A percentile compares a stretch with the other conserved stretches of the same genome.
These are phyloP conservation scores for Macrobrachium rosenbergii DNA, from an alignment of 1,140 invertebrate genomes.

Conservation along the genomic window DNA sequence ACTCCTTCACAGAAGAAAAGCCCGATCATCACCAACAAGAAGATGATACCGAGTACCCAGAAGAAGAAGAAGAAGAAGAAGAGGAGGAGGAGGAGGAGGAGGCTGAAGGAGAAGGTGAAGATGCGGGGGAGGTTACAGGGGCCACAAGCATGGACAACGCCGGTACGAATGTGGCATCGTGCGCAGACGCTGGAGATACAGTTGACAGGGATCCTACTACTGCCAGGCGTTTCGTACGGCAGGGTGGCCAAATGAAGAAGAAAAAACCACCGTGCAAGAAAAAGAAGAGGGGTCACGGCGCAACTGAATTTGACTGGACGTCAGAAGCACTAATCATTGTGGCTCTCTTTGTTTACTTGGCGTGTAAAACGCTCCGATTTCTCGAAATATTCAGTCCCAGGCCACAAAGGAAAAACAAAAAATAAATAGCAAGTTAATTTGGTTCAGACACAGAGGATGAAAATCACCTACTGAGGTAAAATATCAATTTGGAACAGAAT, in stretches of 20 bases:
- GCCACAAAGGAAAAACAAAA: background rate
- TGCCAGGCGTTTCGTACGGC: background rate
- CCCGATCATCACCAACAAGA: constrained; percentile 1
- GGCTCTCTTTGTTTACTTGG: constrained; percentile 40
- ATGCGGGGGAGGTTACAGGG: background rate
- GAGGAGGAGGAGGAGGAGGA: constrained; percentile 14
- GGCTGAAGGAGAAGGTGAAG: background rate
- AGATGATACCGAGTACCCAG: background rate
- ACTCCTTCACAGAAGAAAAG: no score
- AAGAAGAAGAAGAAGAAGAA: background rate
- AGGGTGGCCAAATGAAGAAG: background rate
- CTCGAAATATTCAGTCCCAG: constrained; percentile 19
- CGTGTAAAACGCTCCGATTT: constrained; percentile 41
- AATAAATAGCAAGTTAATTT: no score
- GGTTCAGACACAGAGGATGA: no score
- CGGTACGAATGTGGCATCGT: background rate
- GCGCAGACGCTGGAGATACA: no score
- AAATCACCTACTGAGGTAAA: no score
- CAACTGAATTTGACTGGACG: constrained; percentile 6
- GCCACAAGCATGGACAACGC: background rate
- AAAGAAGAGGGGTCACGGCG: background rate
- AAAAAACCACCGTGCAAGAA: background rate
- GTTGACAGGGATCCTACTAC: no score
- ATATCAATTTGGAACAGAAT: no score
- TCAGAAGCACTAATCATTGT: constrained; percentile 35